Conservation (phyloP, 2,888 invertebrate species). For the Plutella xylostella region DNA sequence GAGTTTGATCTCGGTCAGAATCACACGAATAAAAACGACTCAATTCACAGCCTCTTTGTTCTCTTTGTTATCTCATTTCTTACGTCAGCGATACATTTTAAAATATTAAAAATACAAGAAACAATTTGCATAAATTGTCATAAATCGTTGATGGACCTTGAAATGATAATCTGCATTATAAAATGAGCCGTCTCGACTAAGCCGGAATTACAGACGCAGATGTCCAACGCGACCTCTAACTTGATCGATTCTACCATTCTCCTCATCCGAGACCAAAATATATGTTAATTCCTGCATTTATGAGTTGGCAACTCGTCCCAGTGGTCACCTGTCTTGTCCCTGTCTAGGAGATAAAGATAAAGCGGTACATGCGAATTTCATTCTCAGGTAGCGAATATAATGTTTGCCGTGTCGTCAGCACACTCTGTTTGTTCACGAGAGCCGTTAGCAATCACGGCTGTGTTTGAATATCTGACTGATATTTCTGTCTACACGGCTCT, state of each 20-base stretch:
- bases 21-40: background rate
- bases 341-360: background rate
- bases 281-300: conserved; percentile 50
- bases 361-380: too few relatives aligned
- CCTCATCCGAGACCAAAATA: conserved; percentile 19
- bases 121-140: conserved; percentile 2
- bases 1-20: too few relatives aligned
- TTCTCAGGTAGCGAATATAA: too few relatives aligned
- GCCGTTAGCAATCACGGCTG: background rate
- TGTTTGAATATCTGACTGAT: background rate
- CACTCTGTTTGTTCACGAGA: too few relatives aligned
- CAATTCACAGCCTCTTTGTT: too few relatives aligned
- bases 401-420: too few relatives aligned
- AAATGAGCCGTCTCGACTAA: conserved; percentile 24
- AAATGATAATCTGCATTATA: conserved; percentile 37
- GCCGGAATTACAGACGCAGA: conserved; percentile 37
- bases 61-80: too few relatives aligned
- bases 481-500: too few relatives aligned
- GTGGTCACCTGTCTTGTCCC: conserved; percentile 1
- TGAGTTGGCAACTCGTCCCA: conserved; percentile 29
- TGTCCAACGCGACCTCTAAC: conserved; percentile 48
- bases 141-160: conserved; percentile 30
- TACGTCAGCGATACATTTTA: too few relatives aligned
- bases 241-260: conserved; percentile 31
- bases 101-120: too few relatives aligned